Evolutionary conservation across 2,888 invertebrate genomes (phyloP).

Genomic region (Nesidiocoris tenuis): DNA sequence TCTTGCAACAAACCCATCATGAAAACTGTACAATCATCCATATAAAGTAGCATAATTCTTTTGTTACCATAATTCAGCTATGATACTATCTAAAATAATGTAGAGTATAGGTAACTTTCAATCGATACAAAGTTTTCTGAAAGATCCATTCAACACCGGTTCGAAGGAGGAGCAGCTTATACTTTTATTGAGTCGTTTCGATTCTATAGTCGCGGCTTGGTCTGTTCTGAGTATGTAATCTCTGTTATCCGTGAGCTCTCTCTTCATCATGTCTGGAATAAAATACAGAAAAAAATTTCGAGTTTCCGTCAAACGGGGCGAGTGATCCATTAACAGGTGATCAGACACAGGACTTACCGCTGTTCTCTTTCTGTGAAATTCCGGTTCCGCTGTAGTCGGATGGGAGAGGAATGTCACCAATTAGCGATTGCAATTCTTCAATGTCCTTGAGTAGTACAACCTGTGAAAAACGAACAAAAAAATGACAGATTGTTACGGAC

Average conservation of each 20-base stretch:
- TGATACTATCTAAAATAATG: too few relatives aligned
- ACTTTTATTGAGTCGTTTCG: slow-evolving; percentile 45
- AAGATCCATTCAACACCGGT: slow-evolving; percentile 47
- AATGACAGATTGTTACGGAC: background rate
- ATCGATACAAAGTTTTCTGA: slow-evolving; percentile 50
- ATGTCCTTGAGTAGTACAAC: slow-evolving; percentile 49
- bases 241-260: slow-evolving; percentile 47
- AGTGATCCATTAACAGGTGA: too few relatives aligned
- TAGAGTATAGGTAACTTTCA: too few relatives aligned
- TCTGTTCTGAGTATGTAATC: slow-evolving; percentile 49
- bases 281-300: background rate
- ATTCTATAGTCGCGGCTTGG: slow-evolving; percentile 46
- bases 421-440: slow-evolving; percentile 46
- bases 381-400: slow-evolving; percentile 47
- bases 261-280: slow-evolving; percentile 49
- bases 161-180: slow-evolving; percentile 19
- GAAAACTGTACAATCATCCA: too few relatives aligned
- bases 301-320: too few relatives aligned
- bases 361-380: slow-evolving; percentile 47
- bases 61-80: too few relatives aligned
- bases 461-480: slow-evolving; percentile 41
- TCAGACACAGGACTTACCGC: slow-evolving; percentile 45
- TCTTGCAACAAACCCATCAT: too few relatives aligned
- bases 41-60: too few relatives aligned
- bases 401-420: slow-evolving; percentile 49